A percentile compares a stretch with the other conserved stretches of the same genome.
phyloP scores from a whole-genome alignment of 2,113 vertebrate species.

The Leiothrix lutea region DNA sequence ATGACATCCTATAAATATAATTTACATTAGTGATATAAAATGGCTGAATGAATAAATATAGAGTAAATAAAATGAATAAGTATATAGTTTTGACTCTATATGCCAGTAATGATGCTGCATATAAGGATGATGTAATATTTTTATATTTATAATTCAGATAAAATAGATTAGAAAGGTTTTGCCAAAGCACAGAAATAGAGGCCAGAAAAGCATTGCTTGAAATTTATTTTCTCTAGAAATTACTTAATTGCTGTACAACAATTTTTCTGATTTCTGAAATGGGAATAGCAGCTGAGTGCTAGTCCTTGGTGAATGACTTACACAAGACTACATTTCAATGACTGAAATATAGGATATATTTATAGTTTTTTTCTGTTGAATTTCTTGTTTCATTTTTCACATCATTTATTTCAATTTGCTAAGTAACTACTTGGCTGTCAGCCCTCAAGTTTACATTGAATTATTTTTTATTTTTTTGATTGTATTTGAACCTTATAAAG shows the following conservation, averaged over 20 bases:
- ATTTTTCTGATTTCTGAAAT: conserved; percentile 12
- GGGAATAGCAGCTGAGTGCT: neutral
- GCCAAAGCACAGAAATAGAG: neutral
- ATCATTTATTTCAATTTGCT: conserved; percentile 8
- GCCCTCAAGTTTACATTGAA: neutral
- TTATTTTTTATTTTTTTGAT: conserved; percentile 4
- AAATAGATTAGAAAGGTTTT: neutral
- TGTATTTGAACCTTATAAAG: neutral
- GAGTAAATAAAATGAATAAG: neutral
- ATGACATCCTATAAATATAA: neutral
- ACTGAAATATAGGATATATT: neutral
- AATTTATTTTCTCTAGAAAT: neutral
- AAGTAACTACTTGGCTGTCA: neutral
- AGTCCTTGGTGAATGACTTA: neutral
- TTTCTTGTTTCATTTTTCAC: neutral
- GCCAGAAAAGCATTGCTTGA: neutral
- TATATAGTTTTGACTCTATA: neutral
- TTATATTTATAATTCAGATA: neutral
- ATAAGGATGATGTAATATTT: neutral
- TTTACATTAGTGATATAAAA: neutral
- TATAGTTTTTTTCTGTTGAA: neutral
- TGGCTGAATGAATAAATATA: neutral
- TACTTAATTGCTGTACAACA: neutral
- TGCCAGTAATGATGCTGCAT: neutral
- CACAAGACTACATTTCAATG: neutral